Base-by-base conservation (phyloP, 1,140 invertebrate genomes). In the Caerostris extrusa region DNA sequence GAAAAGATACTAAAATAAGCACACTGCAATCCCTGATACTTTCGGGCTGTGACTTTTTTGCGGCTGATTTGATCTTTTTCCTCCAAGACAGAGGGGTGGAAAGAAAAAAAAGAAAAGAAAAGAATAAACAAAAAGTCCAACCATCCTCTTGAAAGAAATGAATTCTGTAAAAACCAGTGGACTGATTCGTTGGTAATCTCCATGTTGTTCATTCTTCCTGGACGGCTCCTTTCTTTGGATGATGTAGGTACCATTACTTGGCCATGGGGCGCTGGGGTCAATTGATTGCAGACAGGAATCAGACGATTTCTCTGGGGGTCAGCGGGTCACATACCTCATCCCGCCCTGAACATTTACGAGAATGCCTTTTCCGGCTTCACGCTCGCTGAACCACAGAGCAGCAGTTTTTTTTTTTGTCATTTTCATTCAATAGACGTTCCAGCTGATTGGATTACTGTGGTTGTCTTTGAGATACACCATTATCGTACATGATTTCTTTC, bases 281-380 rank as follows among this genome's bases (percentile, higher is more conserved):
- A 91, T 91, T 91, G 69, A 91, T 82, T 91, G 90, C 90, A 91
- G 77, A 77, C 71, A 77, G 71, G 71, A 77, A 77, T 77, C 71
- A 77, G 71, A 91, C 90, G 69, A 91, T 60, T 60, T 58, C 77
- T 19, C 7, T 8, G 64, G 77, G 61, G 90, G 69, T 91, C 69
- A 91, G 60, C 17, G 56, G 90, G 57, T 91, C 90, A 82, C 77
- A 81, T 81, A 82, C 69, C 34, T 57, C 4, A 17, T 57, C 56
- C 71, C 90, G 57, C 90, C 57, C 71, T 34, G 17, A 77, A 64
- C 90, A 61, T 91, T 71, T 67, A 19, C 50, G 61, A 50, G 85
- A 77, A 69, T 90, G 17, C 67, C 7, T 56, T 90, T 58, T 50
- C 3, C 12, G 71, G 3, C 55, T 77, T 77, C 67, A 57, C 14